phyloP scores from a whole-genome alignment of 2,797 vertebrate genomes.

The Neosilurus hyrtlii region DNA sequence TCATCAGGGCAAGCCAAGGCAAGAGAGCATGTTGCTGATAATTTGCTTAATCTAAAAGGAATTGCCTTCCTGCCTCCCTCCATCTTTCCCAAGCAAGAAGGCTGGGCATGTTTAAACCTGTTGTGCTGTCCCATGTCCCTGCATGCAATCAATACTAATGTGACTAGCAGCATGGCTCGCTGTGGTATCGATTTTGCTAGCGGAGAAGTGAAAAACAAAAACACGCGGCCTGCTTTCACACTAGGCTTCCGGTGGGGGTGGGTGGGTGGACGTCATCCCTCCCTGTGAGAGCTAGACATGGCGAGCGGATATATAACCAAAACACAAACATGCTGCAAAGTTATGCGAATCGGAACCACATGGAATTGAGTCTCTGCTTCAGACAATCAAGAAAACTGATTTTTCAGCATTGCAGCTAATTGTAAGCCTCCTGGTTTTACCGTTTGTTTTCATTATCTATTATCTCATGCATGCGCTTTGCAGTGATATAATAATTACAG shows the following conservation, averaged over 20 bases:
- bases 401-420: not conserved
- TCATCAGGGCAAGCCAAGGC: not conserved
- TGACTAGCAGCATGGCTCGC: constrained; percentile 48
- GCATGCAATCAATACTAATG: constrained; percentile 54
- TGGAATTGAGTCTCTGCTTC: not conserved
- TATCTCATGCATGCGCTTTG: not conserved
- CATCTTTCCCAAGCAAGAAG: constrained; percentile 38
- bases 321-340: not conserved
- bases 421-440: not conserved
- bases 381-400: not conserved
- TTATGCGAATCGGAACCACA: not conserved
- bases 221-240: constrained; percentile 34
- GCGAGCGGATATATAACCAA: not conserved
- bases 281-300: not conserved
- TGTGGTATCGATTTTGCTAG: constrained; percentile 63
- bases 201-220: constrained; percentile 57
- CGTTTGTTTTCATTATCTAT: not conserved
- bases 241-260: constrained; percentile 28
- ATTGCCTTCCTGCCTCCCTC: constrained; percentile 47
- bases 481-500: not conserved
- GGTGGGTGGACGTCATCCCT: not conserved
- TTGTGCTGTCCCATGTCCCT: constrained; percentile 29
- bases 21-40: constrained; percentile 39
- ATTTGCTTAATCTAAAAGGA: constrained; percentile 63
- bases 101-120: constrained; percentile 36